Evolutionary conservation across 2,797 vertebrate genomes (phyloP), one percentile per base, ranked within the genome.

Genomic region (Alectoris magna): DNA sequence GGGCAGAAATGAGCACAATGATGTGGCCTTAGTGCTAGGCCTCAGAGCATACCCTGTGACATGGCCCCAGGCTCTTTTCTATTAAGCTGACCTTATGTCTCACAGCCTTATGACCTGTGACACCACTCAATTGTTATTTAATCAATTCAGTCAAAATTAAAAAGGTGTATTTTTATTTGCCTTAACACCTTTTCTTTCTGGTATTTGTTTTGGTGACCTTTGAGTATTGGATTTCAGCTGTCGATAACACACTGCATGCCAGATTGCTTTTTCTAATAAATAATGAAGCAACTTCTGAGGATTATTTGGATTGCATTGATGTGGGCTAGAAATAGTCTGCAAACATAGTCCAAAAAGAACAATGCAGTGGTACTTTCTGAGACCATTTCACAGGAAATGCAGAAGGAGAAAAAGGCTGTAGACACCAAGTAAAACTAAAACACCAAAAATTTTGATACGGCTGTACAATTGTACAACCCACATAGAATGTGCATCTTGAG

Each of bases 141-240:
- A 98, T 98, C 97, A 97, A 96, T 97, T 96, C 97, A 94, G 95
- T 93, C 90, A 86, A 97, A 98, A 97, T 97, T 97, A 96, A 97
- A 97, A 97, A 97, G 96, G 94, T 97, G 93, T 97, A 94, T 97
- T 97, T 96, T 96, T 96, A 96, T 98, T 98, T 98, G 97, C 94
- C 95, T 92, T 96, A 95, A 95, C 91, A 96, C 94, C 94, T 94
- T 96, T 96, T 96, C 95, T 93, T 96, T 95, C 84, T 67, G 84
- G 93, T 87, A 94, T 97, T 97, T 94, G 92, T 85, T 82, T 93
- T 70, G 83, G 92, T 97, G 97, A 98, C 97, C 96, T 98, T 98
- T 97, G 91, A 43, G 91, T 96, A 97, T 96, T 97, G 97, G 90
- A 97, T 97, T 97, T 97, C 66, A 87, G 92, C 95, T 95, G 96